Percentiles rank a stretch among this genome's conserved stretches.
phyloP scores from a whole-genome alignment of 1,140 invertebrate species.

The Brachionus rotundiformis region DNA sequence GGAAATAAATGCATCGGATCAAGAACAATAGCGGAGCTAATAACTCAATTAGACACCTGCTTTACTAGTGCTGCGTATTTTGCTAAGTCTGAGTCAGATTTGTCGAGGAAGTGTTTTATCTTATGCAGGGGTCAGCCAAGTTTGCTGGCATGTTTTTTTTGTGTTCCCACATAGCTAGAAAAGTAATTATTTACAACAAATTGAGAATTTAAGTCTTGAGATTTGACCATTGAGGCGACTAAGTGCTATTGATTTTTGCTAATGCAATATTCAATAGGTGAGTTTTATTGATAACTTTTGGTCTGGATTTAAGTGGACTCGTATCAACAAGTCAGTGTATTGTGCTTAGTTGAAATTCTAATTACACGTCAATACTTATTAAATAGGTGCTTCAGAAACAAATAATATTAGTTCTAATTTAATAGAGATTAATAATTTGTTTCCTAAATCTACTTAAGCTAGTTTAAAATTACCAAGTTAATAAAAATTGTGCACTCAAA shows the following conservation, averaged over 20 bases:
- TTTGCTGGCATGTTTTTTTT: too few relatives aligned
- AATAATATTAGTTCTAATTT: slow-evolving; percentile 33
- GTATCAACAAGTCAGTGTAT: background rate
- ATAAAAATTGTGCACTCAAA: background rate
- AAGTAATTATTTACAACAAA: background rate
- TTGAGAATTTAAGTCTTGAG: slow-evolving; percentile 19
- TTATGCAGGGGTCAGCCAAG: background rate
- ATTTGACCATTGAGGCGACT: background rate
- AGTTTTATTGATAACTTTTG: slow-evolving; percentile 12
- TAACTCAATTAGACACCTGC: slow-evolving; percentile 35
- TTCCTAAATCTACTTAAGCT: slow-evolving; percentile 32
- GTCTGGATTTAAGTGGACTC: slow-evolving; percentile 7
- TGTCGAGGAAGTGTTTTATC: background rate
- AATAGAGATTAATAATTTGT: slow-evolving; percentile 9
- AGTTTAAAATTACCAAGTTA: background rate
- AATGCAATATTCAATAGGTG: slow-evolving; percentile 6
- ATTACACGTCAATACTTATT: slow-evolving; percentile 36
- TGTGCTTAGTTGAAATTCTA: slow-evolving; percentile 26
- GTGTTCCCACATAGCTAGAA: background rate
- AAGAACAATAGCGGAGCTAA: background rate
- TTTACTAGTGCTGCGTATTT: background rate
- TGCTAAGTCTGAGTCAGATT: too few relatives aligned
- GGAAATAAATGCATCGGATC: background rate
- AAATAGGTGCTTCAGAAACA: slow-evolving; percentile 41
- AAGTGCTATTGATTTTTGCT: slow-evolving; percentile 1